A percentile compares a stretch with the other conserved stretches of the same genome.
phyloP scores from a whole-genome alignment of 2,797 vertebrate genomes.

The Pitangus sulphuratus region DNA sequence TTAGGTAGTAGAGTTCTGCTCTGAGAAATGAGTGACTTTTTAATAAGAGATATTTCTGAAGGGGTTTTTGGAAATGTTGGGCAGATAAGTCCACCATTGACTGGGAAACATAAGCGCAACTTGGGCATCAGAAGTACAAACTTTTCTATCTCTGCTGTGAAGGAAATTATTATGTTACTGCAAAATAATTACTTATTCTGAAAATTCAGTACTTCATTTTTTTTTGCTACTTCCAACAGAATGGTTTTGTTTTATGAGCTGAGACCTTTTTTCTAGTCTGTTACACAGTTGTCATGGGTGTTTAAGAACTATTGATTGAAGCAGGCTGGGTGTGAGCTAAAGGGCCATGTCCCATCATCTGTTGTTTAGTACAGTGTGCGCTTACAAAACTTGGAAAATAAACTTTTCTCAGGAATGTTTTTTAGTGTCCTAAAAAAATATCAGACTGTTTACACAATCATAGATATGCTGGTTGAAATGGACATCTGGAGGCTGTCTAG shows the following conservation, averaged over 20 bases:
- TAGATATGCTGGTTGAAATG: neutral
- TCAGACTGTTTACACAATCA: neutral
- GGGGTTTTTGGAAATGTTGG: neutral
- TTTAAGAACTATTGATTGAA: neutral
- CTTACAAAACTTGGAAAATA: neutral
- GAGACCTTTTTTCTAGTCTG: neutral
- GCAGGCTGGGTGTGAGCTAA: neutral
- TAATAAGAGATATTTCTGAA: neutral
- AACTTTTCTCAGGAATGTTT: neutral
- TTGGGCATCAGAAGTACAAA: neutral
- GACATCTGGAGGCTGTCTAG: neutral
- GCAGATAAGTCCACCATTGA: neutral
- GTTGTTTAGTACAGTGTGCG: neutral
- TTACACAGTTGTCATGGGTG: neutral
- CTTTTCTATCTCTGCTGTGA: neutral
- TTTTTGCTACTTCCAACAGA: neutral
- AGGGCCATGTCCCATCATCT: neutral
- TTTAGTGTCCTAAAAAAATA: neutral
- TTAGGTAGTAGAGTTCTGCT: neutral
- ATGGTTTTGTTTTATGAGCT: neutral
- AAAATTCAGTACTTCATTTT: neutral
- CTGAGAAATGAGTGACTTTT: neutral
- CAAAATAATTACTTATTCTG: neutral
- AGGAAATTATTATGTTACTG: neutral
- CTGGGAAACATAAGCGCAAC: neutral